These are phyloP conservation scores for Scomber japonicus DNA, from an alignment of 2,113 vertebrate species.

Conservation along the genomic window DNA sequence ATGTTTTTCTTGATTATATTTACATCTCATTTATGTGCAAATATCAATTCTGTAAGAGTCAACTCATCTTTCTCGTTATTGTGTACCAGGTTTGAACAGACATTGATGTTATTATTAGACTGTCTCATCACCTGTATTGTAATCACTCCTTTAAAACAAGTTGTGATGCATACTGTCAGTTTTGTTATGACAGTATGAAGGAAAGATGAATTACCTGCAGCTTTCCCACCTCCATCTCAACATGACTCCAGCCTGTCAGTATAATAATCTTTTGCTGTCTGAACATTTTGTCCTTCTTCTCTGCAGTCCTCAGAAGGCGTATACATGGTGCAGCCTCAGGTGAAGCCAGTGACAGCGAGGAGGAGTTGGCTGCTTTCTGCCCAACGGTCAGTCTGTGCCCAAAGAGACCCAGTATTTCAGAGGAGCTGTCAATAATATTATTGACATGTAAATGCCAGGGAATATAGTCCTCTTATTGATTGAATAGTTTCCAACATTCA, in stretches of 20 bases:
- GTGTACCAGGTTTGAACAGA: too few relatives aligned
- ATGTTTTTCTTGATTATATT: too few relatives aligned
- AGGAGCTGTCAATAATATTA: neutral
- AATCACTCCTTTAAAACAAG: neutral
- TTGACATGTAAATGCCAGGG: neutral
- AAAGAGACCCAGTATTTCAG: neutral
- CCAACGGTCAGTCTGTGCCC: constrained; percentile 86
- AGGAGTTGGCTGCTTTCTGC: constrained; percentile 96
- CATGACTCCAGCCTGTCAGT: neutral
- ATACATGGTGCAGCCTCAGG: constrained; percentile 76
- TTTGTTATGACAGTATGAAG: too few relatives aligned
- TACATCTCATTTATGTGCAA: too few relatives aligned
- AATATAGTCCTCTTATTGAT: neutral
- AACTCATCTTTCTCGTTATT: too few relatives aligned
- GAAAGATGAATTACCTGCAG: too few relatives aligned
- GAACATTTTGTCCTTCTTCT: constrained; percentile 42
- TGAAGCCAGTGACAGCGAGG: constrained; percentile 92
- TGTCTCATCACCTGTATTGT: neutral
- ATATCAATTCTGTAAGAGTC: too few relatives aligned
- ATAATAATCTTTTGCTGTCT: neutral
- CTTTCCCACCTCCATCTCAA: neutral
- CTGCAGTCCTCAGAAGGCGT: constrained; percentile 86
- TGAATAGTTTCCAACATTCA: too few relatives aligned
- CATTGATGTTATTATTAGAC: too few relatives aligned
- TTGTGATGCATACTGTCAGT: neutral